Evolutionary conservation across 2,113 vertebrate genomes (phyloP).

Genomic region (Oostethus manadensis): DNA sequence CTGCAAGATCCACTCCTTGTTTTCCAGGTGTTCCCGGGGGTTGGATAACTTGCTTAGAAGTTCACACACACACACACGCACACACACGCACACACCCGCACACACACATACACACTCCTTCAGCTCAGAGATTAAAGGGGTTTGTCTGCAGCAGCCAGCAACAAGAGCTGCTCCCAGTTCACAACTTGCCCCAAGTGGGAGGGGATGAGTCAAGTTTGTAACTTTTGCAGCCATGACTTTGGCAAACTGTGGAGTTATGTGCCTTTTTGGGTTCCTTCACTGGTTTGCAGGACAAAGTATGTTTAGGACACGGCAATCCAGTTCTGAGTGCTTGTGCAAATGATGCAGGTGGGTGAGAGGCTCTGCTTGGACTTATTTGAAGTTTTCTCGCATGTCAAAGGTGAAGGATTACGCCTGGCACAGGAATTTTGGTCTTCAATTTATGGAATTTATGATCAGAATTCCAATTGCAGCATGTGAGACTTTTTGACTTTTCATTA

Average conservation of each 20-base stretch:
- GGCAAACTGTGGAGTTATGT: conserved; percentile 26
- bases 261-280: conserved; percentile 21
- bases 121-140: conserved; percentile 69
- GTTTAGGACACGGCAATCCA: background rate
- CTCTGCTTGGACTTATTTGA: conserved; percentile 61
- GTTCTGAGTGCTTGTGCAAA: conserved; percentile 22
- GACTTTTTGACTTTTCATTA: conserved; percentile 6
- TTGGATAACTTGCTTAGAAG: conserved; percentile 67
- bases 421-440: conserved; percentile 65
- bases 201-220: conserved; percentile 47
- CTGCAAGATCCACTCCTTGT: conserved; percentile 65
- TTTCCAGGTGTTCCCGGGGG: conserved; percentile 63
- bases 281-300: conserved; percentile 8
- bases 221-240: conserved; percentile 25
- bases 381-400: conserved; percentile 63
- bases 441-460: conserved; percentile 50
- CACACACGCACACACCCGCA: too few relatives aligned
- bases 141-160: conserved; percentile 57
- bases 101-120: conserved; percentile 55
- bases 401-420: conserved; percentile 71
- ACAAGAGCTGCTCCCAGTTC: conserved; percentile 48
- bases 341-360: conserved; percentile 57
- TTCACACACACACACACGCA: conserved; percentile 59
- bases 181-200: conserved; percentile 50
- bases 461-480: conserved; percentile 40